Conservation (phyloP, 2,888 invertebrate species). For the Trissoscelio sp. region DNA sequence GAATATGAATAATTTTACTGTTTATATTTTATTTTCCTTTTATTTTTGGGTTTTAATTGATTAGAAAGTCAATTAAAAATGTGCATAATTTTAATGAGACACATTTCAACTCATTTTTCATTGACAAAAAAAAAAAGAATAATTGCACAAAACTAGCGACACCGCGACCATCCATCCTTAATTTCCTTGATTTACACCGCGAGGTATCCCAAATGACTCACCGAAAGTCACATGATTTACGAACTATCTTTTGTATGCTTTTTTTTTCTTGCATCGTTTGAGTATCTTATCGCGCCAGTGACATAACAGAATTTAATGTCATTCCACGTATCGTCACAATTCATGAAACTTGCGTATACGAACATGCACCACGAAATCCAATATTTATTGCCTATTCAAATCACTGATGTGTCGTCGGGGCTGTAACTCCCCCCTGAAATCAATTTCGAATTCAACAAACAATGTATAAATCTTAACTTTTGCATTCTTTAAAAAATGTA, state of each 20-base stretch:
- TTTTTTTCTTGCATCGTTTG: conserved; percentile 7
- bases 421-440: not conserved
- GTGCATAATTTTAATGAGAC: not conserved
- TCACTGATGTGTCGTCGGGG: conserved; percentile 7
- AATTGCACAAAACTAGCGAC: conserved; percentile 4
- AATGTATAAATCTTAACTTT: no score
- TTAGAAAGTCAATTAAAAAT: no score
- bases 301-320: conserved; percentile 27
- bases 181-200: conserved; percentile 6
- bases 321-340: conserved; percentile 24
- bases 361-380: conserved; percentile 30
- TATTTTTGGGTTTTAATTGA: no score
- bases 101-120: not conserved
- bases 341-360: conserved; percentile 24
- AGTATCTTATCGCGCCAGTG: conserved; percentile 32
- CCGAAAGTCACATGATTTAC: conserved; percentile 20
- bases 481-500: no score
- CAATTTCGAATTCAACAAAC: not conserved
- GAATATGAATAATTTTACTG: no score
- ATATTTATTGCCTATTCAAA: conserved; percentile 55
- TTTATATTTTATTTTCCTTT: no score
- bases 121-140: not conserved
- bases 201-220: conserved; percentile 3
- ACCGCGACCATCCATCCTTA: not conserved
- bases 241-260: conserved; percentile 5